Conservation (phyloP, 2,888 invertebrate genomes). For the Agrenia bidenticulata region DNA sequence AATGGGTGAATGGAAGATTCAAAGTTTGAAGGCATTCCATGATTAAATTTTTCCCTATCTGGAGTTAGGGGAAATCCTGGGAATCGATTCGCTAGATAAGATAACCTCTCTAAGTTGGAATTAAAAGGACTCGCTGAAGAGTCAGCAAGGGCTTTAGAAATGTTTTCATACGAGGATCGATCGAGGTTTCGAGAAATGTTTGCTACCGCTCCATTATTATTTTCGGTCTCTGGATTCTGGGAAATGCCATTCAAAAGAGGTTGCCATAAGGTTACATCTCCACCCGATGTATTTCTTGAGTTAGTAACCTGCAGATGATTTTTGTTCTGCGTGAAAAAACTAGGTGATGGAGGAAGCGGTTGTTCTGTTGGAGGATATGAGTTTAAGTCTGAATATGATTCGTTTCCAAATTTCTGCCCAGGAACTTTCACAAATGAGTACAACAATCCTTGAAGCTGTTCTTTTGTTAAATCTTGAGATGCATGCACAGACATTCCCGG, state of each 20-base stretch:
- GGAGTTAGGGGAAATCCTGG: neutral
- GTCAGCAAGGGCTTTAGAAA: neutral
- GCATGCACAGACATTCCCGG: conserved; percentile 32
- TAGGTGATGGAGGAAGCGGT: conserved; percentile 39
- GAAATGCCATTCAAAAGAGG: neutral
- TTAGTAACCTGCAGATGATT: conserved; percentile 48
- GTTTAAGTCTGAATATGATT: neutral
- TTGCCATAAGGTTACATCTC: conserved; percentile 37
- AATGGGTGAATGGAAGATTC: too few relatives aligned
- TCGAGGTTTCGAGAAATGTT: neutral
- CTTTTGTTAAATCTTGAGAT: conserved; percentile 41
- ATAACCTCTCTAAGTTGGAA: conserved; percentile 17
- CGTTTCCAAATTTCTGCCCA: conserved; percentile 5
- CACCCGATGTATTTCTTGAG: conserved; percentile 44
- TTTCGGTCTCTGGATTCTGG: neutral
- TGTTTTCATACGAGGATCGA: neutral
- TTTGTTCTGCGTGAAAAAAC: conserved; percentile 31
- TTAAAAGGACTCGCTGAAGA: conserved; percentile 2
- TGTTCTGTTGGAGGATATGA: conserved; percentile 33
- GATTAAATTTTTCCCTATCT: neutral
- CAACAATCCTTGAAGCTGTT: conserved; percentile 41
- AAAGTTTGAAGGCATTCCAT: too few relatives aligned
- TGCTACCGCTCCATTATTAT: neutral
- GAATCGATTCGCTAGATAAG: conserved; percentile 11
- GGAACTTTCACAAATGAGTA: conserved; percentile 42